phyloP scores from a whole-genome alignment of 2,113 vertebrate species.

The Cathartes aura region DNA sequence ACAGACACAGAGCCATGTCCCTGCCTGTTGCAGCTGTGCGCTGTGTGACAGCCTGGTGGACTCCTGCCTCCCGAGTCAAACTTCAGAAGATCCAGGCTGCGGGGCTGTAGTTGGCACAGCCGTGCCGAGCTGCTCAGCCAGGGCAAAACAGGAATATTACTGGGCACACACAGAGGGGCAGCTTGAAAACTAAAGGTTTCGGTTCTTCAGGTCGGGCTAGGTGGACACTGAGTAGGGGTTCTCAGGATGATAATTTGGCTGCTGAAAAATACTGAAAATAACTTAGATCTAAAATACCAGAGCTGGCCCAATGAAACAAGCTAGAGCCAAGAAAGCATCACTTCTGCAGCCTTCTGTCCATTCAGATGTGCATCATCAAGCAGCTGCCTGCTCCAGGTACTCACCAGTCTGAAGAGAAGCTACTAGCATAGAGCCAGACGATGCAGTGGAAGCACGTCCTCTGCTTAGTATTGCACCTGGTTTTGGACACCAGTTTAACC shows the following conservation, averaged over 20 bases:
- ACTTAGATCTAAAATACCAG: background rate
- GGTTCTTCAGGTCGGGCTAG: rapidly evolving
- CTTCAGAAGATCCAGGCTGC: background rate
- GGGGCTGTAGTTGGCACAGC: background rate
- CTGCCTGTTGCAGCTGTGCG: rapidly evolving
- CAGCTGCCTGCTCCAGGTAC: background rate
- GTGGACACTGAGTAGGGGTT: background rate
- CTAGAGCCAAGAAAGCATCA: background rate
- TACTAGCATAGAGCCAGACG: rapidly evolving
- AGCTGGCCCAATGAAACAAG: background rate
- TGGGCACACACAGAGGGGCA: background rate
- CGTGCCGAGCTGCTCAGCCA: background rate
- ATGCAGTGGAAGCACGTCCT: rapidly evolving
- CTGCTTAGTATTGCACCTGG: background rate
- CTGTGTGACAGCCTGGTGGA: background rate
- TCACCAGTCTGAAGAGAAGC: background rate
- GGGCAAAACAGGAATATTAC: rapidly evolving
- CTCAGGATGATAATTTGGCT: background rate
- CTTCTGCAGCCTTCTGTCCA: background rate
- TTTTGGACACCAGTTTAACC: background rate
- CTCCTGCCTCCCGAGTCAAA: rapidly evolving
- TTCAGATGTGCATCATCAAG: rapidly evolving
- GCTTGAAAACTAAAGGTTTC: background rate
- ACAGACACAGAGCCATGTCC: rapidly evolving
- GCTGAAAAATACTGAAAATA: background rate